Conservation (phyloP, 2,113 vertebrate genomes). For the Plectropomus leopardus region DNA sequence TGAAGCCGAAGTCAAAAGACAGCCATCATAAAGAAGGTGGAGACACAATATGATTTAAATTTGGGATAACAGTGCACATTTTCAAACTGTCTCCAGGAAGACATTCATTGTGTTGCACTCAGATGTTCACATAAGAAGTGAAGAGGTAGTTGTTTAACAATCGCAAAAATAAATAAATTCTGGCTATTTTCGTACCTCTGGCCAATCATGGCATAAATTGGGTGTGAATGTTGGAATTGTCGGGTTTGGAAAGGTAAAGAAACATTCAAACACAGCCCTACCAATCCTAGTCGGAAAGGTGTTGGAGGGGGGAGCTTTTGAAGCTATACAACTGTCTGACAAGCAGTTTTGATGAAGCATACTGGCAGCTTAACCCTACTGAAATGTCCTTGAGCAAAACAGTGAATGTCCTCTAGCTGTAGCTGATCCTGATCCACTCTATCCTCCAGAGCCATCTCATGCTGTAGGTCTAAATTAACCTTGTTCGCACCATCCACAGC, state of each 20-base stretch:
- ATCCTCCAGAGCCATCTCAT: neutral
- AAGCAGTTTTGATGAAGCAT: neutral
- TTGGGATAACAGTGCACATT: neutral
- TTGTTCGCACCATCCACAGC: neutral
- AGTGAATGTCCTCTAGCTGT: neutral
- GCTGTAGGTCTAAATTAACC: constrained; percentile 11
- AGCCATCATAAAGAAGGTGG: neutral
- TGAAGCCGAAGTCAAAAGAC: neutral
- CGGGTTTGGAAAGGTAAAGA: neutral
- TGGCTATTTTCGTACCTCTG: neutral
- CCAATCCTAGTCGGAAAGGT: neutral
- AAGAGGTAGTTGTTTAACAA: too few relatives aligned
- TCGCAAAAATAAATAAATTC: too few relatives aligned
- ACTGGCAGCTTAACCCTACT: neutral
- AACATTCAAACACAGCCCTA: neutral
- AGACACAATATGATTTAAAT: neutral
- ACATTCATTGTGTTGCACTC: neutral
- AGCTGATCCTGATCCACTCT: neutral
- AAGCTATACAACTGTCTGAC: neutral
- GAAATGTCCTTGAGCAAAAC: neutral
- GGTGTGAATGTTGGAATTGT: neutral
- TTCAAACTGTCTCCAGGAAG: neutral
- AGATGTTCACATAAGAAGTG: too few relatives aligned
- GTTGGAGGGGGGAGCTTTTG: neutral
- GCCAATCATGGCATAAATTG: too few relatives aligned